Evolutionary conservation across 2,888 invertebrate genomes (phyloP).

Genomic region (Athripsodes cinereus): DNA sequence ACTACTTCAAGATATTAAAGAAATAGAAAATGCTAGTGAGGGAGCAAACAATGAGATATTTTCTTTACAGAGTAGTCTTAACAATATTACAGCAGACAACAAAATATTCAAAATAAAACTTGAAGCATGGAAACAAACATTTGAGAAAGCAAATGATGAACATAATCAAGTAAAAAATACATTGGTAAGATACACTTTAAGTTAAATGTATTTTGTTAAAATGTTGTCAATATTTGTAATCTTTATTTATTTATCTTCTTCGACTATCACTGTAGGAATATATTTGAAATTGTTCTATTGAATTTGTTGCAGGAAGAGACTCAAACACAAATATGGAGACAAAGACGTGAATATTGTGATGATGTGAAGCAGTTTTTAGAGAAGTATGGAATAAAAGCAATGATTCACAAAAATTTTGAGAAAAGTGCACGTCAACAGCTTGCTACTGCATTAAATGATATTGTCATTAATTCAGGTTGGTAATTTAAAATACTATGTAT

Average conservation of each 20-base stretch:
- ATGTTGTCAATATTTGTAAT: too few species aligned
- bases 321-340: neutral
- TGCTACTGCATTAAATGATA: constrained; percentile 11
- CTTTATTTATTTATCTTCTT: too few species aligned
- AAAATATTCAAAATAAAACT: constrained; percentile 13
- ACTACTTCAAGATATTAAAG: too few species aligned
- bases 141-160: constrained; percentile 1
- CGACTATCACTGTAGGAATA: too few species aligned
- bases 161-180: neutral
- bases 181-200: too few species aligned
- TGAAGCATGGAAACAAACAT: constrained; percentile 11
- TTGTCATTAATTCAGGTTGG: neutral
- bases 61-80: neutral
- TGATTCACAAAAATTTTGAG: constrained; percentile 11
- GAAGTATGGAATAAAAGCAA: constrained; percentile 18
- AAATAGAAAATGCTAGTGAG: neutral
- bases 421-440: constrained; percentile 14
- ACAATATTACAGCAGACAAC: neutral
- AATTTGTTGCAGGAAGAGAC: constrained; percentile 16
- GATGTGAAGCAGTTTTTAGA: constrained; percentile 16
- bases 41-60: neutral
- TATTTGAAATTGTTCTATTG: too few species aligned
- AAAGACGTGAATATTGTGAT: constrained; percentile 16
- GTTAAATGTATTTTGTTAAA: too few species aligned
- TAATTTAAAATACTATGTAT: too few species aligned